Percentiles rank a stretch among this genome's conserved stretches.
These are phyloP conservation scores for Halichoeres trimaculatus DNA, from an alignment of 2,113 vertebrate species.

Conservation along the genomic window DNA sequence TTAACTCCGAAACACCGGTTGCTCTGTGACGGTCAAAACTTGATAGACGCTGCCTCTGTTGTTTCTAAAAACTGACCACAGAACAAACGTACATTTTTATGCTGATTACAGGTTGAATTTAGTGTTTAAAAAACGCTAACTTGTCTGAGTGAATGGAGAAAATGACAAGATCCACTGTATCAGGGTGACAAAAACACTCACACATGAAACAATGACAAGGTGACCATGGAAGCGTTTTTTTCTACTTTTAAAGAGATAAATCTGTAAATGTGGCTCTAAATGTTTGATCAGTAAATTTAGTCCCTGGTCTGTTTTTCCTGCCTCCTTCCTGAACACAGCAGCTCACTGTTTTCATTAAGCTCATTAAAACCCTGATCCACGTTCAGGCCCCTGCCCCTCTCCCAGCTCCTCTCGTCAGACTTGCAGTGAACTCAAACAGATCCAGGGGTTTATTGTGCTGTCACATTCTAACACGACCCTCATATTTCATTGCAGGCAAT, in stretches of 20 bases:
- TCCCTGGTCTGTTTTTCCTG: conserved; percentile 15
- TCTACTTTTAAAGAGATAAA: neutral
- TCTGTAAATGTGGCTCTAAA: neutral
- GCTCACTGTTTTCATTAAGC: conserved; percentile 12
- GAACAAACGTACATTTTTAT: too few species aligned
- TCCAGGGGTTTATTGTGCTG: conserved; percentile 72
- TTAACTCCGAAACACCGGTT: too few species aligned
- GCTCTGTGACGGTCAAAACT: too few species aligned
- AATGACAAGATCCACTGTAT: neutral
- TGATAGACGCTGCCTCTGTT: too few species aligned
- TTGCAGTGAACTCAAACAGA: conserved; percentile 66
- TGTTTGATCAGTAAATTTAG: conserved; percentile 6
- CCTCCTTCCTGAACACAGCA: conserved; percentile 2
- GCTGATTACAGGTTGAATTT: too few species aligned
- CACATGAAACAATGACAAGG: conserved; percentile 2
- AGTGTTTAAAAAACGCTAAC: too few species aligned
- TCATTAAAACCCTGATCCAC: conserved; percentile 34
- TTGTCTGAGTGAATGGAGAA: too few species aligned
- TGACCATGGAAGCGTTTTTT: neutral
- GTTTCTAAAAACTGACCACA: too few species aligned
- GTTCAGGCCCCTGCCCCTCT: conserved; percentile 28
- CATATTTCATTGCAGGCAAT: conserved; percentile 88
- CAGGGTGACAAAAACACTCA: neutral
- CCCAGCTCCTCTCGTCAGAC: conserved; percentile 19
- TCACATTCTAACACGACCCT: conserved; percentile 75